These are phyloP conservation scores for Suillia variegata DNA, from an alignment of 2,888 invertebrate genomes.

Conservation along the genomic window DNA sequence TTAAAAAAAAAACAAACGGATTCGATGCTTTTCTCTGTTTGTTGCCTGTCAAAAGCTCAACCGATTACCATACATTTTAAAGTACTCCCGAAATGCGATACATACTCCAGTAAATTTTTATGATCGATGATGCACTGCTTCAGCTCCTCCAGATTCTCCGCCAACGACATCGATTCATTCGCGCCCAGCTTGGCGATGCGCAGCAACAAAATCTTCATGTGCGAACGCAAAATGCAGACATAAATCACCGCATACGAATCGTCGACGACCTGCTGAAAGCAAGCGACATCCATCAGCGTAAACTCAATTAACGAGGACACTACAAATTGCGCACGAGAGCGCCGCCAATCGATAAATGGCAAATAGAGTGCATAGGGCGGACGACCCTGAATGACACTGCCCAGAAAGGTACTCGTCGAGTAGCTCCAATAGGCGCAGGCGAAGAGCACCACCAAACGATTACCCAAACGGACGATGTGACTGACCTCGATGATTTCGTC, in stretches of 20 bases:
- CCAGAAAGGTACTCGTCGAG: conserved; percentile 30
- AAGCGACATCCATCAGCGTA: conserved; percentile 25
- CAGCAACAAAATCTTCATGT: conserved; percentile 27
- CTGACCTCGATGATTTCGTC: conserved; percentile 24
- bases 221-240: conserved; percentile 29
- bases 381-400: conserved; percentile 27
- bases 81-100: not conserved
- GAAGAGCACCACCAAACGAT: conserved; percentile 27
- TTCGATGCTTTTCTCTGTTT: not conserved
- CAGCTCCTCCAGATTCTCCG: conserved; percentile 28
- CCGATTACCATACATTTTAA: not conserved
- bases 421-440: conserved; percentile 29
- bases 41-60: too few species aligned
- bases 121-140: conserved; percentile 35
- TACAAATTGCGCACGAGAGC: conserved; percentile 25
- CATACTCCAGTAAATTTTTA: conserved; percentile 32
- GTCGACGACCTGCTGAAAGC: conserved; percentile 31
- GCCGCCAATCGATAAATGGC: conserved; percentile 30
- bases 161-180: not conserved
- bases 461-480: conserved; percentile 23
- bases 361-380: conserved; percentile 33
- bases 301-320: conserved; percentile 27
- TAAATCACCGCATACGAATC: conserved; percentile 34
- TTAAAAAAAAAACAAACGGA: not conserved
- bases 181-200: conserved; percentile 26